Evolutionary conservation across 2,797 vertebrate species (phyloP), one percentile per base, ranked within the genome.

Genomic region (Diplodus sargus): DNA sequence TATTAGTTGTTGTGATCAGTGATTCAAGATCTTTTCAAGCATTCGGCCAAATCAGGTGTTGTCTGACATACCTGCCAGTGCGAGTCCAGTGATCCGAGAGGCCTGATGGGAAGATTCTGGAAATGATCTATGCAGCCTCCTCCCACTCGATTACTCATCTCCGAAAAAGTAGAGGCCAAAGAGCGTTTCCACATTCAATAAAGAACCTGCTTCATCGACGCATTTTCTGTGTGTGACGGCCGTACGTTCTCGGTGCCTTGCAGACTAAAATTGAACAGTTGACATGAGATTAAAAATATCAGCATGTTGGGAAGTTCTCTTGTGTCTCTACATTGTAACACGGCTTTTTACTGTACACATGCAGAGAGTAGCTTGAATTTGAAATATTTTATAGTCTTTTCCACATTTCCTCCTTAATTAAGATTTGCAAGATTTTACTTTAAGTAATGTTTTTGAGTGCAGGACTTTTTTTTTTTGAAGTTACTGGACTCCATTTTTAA

Each of bases 181-280:
- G 15, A 54, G 20, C 28, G 47, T 49, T 0, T 1, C 20, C 28
- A 30, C 75, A 22, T 43, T 64, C 17, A 51, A 15, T 52, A 3
- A 30, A 22, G 56, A 0, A 1, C 48, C 9, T 52, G 30, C 30
- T 6, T 65, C 1, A 5, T 1, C 1, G n/a, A 4, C 28, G n/a
- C 17, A 2, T 48, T 60, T 53, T 62, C 12, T 20, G 5, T 23
- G 12, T 22, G 28, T 22, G 15, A 20, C 5, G 1, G 48, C 18
- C 58, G 20, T 62, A 25, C 20, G 43, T 45, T 2, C 23, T 20
- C 39, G 7, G 39, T 30, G 20, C 39, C 16, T 47, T 34, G 12
- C 45, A 68, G 23, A n/a, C 61, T 60, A 56, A 39, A 20, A 30
- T 48, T 71, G 71, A 22, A 68, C 0, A 17, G 49, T 30, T 20